phyloP scores from a whole-genome alignment of 1,140 invertebrate species.

The Trinorchestia longiramus region DNA sequence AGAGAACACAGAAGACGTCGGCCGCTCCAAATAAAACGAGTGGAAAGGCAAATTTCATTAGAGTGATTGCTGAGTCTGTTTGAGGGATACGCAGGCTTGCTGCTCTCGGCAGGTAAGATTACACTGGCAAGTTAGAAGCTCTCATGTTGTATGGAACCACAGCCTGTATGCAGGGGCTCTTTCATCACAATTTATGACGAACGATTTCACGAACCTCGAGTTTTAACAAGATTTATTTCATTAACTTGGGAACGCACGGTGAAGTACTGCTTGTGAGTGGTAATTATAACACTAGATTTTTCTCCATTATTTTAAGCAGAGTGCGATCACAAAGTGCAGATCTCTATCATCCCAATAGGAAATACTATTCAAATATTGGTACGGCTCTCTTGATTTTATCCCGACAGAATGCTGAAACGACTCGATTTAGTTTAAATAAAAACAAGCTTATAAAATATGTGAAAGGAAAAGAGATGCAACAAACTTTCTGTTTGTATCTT shows the following conservation, averaged over 20 bases:
- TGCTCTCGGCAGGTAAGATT: neutral
- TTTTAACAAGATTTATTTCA: neutral
- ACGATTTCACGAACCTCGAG: neutral
- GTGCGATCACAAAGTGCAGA: no score
- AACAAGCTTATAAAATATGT: no score
- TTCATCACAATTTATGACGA: neutral
- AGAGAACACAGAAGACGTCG: slow-evolving; percentile 15
- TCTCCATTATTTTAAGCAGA: neutral
- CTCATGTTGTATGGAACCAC: neutral
- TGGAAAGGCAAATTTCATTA: slow-evolving; percentile 51
- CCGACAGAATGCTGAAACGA: no score
- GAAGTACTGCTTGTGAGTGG: neutral
- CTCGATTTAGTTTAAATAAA: no score
- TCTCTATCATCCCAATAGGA: no score
- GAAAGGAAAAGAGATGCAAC: no score
- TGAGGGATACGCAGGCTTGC: slow-evolving; percentile 17
- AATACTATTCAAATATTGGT: no score
- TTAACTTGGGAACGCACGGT: neutral
- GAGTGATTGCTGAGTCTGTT: slow-evolving; percentile 52
- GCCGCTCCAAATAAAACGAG: slow-evolving; percentile 40
- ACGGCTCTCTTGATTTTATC: no score
- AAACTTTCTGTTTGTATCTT: no score
- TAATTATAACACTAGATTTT: neutral
- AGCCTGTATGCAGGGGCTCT: neutral
- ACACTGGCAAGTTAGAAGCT: neutral